Evolutionary conservation across 2,888 invertebrate species (phyloP).

Genomic region (Nezara viridula): DNA sequence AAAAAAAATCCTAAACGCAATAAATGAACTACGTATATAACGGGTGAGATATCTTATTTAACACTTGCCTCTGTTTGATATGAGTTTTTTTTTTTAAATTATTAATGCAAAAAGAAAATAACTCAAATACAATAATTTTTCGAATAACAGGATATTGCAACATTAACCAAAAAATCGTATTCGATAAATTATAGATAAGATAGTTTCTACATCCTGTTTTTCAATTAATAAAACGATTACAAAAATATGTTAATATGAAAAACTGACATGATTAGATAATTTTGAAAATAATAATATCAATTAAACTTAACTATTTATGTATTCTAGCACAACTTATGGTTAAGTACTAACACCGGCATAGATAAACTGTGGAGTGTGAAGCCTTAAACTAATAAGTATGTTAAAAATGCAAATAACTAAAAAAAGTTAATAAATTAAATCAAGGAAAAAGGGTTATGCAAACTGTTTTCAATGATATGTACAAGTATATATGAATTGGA

Average conservation of each 20-base stretch:
- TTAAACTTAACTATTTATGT: too few species aligned
- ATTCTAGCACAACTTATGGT: too few species aligned
- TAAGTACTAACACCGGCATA: too few species aligned
- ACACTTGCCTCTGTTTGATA: slow-evolving; percentile 5
- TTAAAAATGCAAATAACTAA: too few species aligned
- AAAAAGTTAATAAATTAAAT: too few species aligned
- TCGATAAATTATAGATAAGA: not conserved
- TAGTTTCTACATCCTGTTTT: not conserved
- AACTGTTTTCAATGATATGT: too few species aligned
- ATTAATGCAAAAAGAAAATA: not conserved
- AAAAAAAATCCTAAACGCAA: not conserved
- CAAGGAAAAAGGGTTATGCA: too few species aligned
- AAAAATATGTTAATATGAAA: not conserved
- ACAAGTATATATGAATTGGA: too few species aligned
- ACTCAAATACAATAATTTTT: not conserved
- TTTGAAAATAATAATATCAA: too few species aligned
- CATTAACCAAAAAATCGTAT: not conserved
- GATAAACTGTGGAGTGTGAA: too few species aligned
- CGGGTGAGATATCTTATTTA: not conserved
- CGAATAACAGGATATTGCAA: slow-evolving; percentile 21
- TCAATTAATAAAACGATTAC: not conserved
- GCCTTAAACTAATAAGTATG: too few species aligned
- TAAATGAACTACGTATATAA: not conserved
- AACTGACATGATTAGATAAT: not conserved
- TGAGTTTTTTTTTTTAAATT: not conserved